Base-by-base conservation (phyloP, 2,888 invertebrate species). In the Strigamia crassipes region DNA sequence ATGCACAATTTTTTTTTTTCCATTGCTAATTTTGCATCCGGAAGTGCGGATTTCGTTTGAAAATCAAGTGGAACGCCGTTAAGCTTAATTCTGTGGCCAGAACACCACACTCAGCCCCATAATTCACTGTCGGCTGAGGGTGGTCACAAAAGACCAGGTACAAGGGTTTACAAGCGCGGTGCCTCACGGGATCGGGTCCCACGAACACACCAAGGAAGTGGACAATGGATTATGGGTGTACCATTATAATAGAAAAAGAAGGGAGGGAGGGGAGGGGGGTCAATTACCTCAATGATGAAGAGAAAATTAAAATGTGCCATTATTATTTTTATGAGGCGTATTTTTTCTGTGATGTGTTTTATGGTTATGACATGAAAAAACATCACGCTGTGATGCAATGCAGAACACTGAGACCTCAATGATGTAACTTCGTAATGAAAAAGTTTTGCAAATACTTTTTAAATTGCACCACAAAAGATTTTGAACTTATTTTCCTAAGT, bases 1-100 rank as follows among this genome's bases (percentile, higher is more conserved):
- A 21, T 66, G 23, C 15, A 23, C 1, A 23, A 23, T 66, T 51
- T 51, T 42, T 42, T 51, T 27, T 27, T n/a, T n/a, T n/a, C 15
- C 9, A 6, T 51, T 51, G 51, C 66, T 66, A 21, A 66, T 66
- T 66, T 66, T 23, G 23, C 66, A 66, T 66, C 66, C 66, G 66
- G 66, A 66, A 66, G 66, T 66, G 66, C 66, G 66, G 66, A 66
- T 66, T 66, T 66, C 66, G 66, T 66, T 66, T 66, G 66, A 66
- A 66, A 66, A 66, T 66, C 66, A 66, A 66, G 66, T 23, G 66
- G 21, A 66, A 66, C 66, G 66, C 66, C 66, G 66, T 66, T 66
- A 66, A 66, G 66, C 66, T 66, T 66, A 66, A 66, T 66, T 66
- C 66, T 66, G 66, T 66, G 66, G 66, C 66, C 66, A 66, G 66